Base-by-base conservation (phyloP, 2,888 invertebrate species). In the Pheosia gnoma region DNA sequence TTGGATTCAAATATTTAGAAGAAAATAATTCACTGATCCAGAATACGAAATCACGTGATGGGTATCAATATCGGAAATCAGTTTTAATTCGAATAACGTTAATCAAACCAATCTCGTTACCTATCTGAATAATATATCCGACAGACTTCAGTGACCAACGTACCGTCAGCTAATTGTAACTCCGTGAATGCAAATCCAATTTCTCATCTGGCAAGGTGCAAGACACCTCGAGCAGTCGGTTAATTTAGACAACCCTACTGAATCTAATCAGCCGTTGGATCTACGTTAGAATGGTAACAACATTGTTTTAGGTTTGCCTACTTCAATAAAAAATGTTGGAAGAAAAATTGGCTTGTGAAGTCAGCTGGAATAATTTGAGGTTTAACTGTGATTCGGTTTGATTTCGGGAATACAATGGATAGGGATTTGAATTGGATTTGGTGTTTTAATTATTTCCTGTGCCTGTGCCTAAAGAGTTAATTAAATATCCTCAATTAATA, bases 151-250 rank as follows among this genome's bases (percentile, higher is more conserved):
- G 61, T 61, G 68, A 66, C 71, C 74, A 67, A 67, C 75, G 71
- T 74, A 66, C 66, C 65, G 66, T 65, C 68, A 68, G 71, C 72
- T 83, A 82, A 83, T 82, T 80, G 82, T 82, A 73, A 77, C 74
- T 74, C 73, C 64, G 74, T 76, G 74, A 80, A 83, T 82, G 82
- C 78, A 81, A 84, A 84, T 79, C 74, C 71, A 73, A 76, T 75
- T 73, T 73, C 71, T 68, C 62, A 70, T 62, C 69, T 65, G 62
- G 63, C 56, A 61, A 73, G 74, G 71, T 78, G 74, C 75, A 75
- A 68, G 74, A 65, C 63, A 78, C 78, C 66, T 71, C 67, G 47
- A 66, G 59, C 67, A 67, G 62, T 59, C 65, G 72, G 75, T 74
- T 75, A 72, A 75, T 75, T 75, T 75, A 70, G 69, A 67, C 68